Base-by-base conservation (phyloP, 2,888 invertebrate genomes). In the Antheraea yamamai region DNA sequence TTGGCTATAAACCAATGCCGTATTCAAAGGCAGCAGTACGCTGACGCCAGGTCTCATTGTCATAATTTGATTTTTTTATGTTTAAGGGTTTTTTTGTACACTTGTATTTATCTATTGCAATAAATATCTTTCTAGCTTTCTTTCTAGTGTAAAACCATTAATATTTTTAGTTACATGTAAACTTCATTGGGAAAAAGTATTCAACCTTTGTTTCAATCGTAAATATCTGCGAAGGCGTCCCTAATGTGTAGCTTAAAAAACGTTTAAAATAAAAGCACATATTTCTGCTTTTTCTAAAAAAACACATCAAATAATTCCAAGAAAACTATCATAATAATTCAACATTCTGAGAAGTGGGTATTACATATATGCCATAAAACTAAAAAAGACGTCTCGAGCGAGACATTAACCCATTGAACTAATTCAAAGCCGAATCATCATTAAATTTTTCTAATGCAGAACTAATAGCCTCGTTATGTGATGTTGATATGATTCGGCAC, bases 401-500 rank as follows among this genome's bases (percentile, higher is more conserved):
- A 35, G n/a, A 39, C 70, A 39, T 70, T 70, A 70, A 70, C 70
- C 70, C 70, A 70, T 70, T 70, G 39, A 7, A 68, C 68, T 16
- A 68, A 68, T 68, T 68, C 68, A 20, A 20, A 8, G 8, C 30
- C 18, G 23, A 30, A 39, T 35, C 2, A 39, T 39, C 39, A 70
- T 39, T 35, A 39, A 39, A 39, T 20, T 39, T 70, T 70, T 70
- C 39, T 39, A 70, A 70, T 70, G 39, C 20, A 39, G 20, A 70
- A n/a, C 39, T 70, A 70, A 70, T 70, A 39, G 74, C 72, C 47
- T n/a, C 64, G 72, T 72, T n/a, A 39, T 70, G 35, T 70, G 61
- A 61, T 70, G 77, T 86, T 10, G 81, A 85, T 80, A 86, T 83
- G 86, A 86, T 81, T 83, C 82, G 78, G 83, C 80, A 79, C 83